Percentiles rank a stretch among this genome's conserved stretches.
Conservation (phyloP, 2,797 vertebrate species). For the Hippoglossus hippoglossus region DNA sequence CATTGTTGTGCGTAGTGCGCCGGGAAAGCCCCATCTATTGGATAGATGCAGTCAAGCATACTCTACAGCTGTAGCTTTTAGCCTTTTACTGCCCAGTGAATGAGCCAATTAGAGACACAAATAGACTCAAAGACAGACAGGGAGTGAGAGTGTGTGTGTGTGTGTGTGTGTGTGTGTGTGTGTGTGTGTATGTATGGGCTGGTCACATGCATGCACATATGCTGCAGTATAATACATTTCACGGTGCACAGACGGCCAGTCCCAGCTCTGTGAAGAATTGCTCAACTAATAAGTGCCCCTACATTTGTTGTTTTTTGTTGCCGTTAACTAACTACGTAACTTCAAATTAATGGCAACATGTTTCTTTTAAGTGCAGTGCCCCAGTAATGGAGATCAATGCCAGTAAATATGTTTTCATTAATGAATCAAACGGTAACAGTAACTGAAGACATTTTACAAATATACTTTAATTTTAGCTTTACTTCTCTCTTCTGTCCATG, state of each 20-base stretch:
- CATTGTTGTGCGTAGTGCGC: slow-evolving; percentile 43
- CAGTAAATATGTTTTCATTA: background rate
- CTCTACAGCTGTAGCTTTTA: slow-evolving; percentile 64
- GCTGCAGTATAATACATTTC: slow-evolving; percentile 4
- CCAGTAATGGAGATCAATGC: background rate
- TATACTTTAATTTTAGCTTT: too few species aligned
- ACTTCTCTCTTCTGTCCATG: too few species aligned
- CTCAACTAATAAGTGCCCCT: background rate
- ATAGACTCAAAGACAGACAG: slow-evolving; percentile 47
- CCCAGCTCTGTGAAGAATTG: background rate
- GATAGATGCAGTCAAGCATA: slow-evolving; percentile 60
- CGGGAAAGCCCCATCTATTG: slow-evolving; percentile 54
- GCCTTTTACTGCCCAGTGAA: slow-evolving; percentile 58
- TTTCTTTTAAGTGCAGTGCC: too few species aligned
- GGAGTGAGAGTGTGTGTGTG: background rate
- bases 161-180: slow-evolving; percentile 7
- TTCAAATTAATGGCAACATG: background rate
- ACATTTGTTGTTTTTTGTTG: background rate
- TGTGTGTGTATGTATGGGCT: background rate
- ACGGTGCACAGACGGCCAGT: background rate
- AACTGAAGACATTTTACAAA: too few species aligned
- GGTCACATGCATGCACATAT: slow-evolving; percentile 16
- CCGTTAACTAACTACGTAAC: too few species aligned
- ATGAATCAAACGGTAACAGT: background rate
- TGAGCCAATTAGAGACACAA: slow-evolving; percentile 66